Evolutionary conservation across 2,113 vertebrate species (phyloP).

Genomic region (Symphodus melops): DNA sequence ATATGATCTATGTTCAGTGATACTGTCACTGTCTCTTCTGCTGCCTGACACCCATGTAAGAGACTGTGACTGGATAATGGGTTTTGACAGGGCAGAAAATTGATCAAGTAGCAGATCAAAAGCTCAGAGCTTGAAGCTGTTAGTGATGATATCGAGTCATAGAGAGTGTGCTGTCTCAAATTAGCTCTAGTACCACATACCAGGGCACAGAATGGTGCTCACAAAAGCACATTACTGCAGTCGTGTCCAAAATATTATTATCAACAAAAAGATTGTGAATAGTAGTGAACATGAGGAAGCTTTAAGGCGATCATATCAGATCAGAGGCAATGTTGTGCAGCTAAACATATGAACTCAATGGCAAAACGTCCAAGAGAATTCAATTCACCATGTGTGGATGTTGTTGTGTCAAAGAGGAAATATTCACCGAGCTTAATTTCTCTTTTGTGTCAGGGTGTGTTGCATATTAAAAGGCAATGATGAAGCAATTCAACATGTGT

Average conservation of each 20-base stretch:
- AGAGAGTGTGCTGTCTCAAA: slow-evolving; percentile 46
- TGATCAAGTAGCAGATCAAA: slow-evolving; percentile 71
- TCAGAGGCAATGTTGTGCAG: background rate
- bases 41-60: slow-evolving; percentile 46
- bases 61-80: slow-evolving; percentile 67
- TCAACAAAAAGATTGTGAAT: slow-evolving; percentile 5
- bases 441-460: background rate
- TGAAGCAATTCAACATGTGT: too few relatives aligned
- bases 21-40: slow-evolving; percentile 31
- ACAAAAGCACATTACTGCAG: slow-evolving; percentile 29
- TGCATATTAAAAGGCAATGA: background rate
- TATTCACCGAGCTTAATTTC: background rate
- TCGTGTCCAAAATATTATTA: slow-evolving; percentile 39
- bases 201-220: slow-evolving; percentile 18
- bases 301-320: slow-evolving; percentile 19
- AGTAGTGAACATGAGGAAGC: background rate
- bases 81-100: slow-evolving; percentile 76
- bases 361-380: background rate
- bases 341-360: slow-evolving; percentile 15
- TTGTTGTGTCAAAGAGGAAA: background rate
- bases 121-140: slow-evolving; percentile 43
- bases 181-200: slow-evolving; percentile 27
- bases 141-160: slow-evolving; percentile 56
- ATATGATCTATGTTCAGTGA: slow-evolving; percentile 54
- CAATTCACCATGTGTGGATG: background rate